Evolutionary conservation across 2,888 invertebrate genomes (phyloP), one percentile per base, ranked within the genome.

Genomic region (Eupeodes luniger): DNA sequence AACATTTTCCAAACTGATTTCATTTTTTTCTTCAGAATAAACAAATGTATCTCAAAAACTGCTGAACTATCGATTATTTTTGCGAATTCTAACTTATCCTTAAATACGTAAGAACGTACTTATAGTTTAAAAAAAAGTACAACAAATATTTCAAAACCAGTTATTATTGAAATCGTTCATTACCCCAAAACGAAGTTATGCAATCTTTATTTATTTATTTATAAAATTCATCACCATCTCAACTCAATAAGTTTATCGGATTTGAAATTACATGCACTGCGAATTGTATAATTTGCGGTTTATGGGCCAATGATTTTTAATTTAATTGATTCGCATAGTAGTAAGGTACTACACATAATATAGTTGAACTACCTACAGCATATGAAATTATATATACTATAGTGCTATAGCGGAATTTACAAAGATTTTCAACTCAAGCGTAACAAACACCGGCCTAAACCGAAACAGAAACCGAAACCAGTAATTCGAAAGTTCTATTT

Each of bases 401-500:
- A 40, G 5, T 19, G 19, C 19, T 19, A 19, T 19, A 19, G 19
- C 19, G 0, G 14, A 9, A 27, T 19, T 27, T 9, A 47, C 16
- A 66, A 66, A 47, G 12, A 14, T 49, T 66, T 66, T 14, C 49
- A 49, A 66, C 47, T 66, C 66, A 49, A 66, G 66, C 66, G 47
- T 66, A n/a, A 66, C 66, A 14, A 27, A 27, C 27, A 27, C 27
- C 27, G 2, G 27, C 27, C 27, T 66, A 47, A 49, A 66, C 47
- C 66, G 47, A 49, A n/a, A 66, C 66, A 27, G 47, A 27, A 10
- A 66, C 4, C 49, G 14, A 66, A 66, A 66, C 66, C 27, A 66
- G 66, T 66, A 66, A 47, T 66, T 66, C 12, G 49, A 66, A 66
- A 66, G 66, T 66, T 66, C 47, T 66, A 66, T 66, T 66, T 49